Evolutionary conservation across 2,113 vertebrate species (phyloP).

Genomic region (Smithornis capensis): DNA sequence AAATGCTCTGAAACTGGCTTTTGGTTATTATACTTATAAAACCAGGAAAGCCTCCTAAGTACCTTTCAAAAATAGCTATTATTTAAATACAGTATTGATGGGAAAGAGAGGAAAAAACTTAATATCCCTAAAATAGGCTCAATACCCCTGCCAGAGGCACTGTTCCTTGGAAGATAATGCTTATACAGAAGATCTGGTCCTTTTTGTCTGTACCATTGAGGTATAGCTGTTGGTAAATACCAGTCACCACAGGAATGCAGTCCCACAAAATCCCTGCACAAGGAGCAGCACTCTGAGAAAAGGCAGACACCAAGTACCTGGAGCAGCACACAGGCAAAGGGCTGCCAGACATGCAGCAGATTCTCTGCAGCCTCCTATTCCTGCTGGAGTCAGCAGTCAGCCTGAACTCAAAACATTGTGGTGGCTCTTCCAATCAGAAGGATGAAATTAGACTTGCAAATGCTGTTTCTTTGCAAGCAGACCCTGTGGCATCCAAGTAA

Average conservation of each 20-base stretch:
- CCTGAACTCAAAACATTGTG: neutral
- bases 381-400: neutral
- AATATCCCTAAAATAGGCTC: neutral
- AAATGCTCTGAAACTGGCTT: neutral
- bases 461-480: neutral
- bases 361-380: neutral
- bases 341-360: neutral
- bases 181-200: neutral
- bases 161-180: neutral
- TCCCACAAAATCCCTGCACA: neutral
- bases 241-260: fast-evolving
- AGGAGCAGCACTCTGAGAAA: neutral
- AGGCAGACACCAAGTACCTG: neutral
- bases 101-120: neutral
- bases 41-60: neutral
- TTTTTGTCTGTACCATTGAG: neutral
- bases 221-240: neutral
- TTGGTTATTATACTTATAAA: neutral
- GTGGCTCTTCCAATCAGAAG: neutral
- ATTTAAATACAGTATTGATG: neutral
- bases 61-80: neutral
- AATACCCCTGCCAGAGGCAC: neutral
- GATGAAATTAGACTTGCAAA: neutral
- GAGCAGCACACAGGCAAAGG: neutral
- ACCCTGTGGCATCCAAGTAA: neutral